These are phyloP conservation scores for Diceros bicornis DNA, from an alignment of 2,797 vertebrate species.

Conservation along the genomic window DNA sequence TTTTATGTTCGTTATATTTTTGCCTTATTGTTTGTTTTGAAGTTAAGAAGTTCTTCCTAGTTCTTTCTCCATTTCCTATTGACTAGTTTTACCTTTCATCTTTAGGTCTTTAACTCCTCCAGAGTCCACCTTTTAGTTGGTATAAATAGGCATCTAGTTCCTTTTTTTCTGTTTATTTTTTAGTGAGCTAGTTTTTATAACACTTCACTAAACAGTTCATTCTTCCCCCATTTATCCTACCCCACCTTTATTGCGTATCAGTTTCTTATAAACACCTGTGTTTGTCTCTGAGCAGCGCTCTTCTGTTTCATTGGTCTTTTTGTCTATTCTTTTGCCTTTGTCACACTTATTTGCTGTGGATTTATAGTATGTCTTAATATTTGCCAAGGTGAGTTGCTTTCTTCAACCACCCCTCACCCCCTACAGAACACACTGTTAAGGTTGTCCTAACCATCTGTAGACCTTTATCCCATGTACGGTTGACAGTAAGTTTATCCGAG, in stretches of 20 bases:
- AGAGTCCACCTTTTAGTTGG: slow-evolving; percentile 21
- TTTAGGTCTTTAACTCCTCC: slow-evolving; percentile 42
- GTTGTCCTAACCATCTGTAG: background rate
- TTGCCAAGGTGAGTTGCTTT: background rate
- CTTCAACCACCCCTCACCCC: background rate
- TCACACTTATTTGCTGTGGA: background rate
- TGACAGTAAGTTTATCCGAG: background rate
- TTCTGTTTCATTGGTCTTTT: slow-evolving; percentile 1
- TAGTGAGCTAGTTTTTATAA: slow-evolving; percentile 20
- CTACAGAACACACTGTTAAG: background rate
- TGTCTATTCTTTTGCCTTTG: background rate
- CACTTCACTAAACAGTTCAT: background rate
- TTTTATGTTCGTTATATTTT: slow-evolving; percentile 58
- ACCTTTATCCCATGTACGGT: background rate
- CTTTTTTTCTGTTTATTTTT: background rate
- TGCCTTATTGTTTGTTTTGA: slow-evolving; percentile 1
- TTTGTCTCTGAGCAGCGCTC: slow-evolving; percentile 48
- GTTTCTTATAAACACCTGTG: background rate
- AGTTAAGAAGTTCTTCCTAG: slow-evolving; percentile 47
- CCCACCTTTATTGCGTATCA: background rate
- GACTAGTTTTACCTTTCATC: slow-evolving; percentile 22
- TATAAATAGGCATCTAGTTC: background rate
- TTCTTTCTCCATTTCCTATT: background rate
- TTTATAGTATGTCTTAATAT: background rate
- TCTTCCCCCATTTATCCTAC: background rate